phyloP scores from a whole-genome alignment of 2,888 invertebrate species.

The Piscicola geometra region DNA sequence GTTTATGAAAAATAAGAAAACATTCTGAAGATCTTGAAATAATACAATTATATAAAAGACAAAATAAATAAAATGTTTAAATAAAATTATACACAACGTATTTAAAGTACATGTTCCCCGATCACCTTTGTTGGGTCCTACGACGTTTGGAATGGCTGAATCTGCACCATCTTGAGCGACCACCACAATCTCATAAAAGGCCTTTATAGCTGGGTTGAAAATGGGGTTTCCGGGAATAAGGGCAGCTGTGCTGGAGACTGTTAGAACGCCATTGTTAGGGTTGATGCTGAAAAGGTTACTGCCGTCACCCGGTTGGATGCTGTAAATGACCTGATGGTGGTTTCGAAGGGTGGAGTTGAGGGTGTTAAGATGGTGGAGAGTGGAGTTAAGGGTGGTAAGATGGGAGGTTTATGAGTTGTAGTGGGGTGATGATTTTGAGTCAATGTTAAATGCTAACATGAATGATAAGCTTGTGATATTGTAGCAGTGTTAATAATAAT shows the following conservation, averaged over 20 bases:
- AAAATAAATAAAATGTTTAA: too few relatives aligned
- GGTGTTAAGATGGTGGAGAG: neutral
- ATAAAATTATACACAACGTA: too few relatives aligned
- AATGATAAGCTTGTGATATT: too few relatives aligned
- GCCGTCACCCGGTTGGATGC: conserved; percentile 34
- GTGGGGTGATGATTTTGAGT: neutral
- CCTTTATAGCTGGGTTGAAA: conserved; percentile 34
- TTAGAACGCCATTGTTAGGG: conserved; percentile 38
- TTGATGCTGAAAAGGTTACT: conserved; percentile 37
- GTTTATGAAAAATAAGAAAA: neutral
- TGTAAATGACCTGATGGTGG: conserved; percentile 43
- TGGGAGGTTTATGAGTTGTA: neutral
- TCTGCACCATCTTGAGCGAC: conserved; percentile 91
- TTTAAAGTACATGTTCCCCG: too few relatives aligned
- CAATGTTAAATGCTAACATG: too few relatives aligned
- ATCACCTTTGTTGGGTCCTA: conserved; percentile 38
- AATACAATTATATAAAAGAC: too few relatives aligned
- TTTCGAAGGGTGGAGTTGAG: neutral
- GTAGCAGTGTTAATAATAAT: too few relatives aligned
- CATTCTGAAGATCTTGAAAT: neutral
- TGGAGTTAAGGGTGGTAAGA: neutral
- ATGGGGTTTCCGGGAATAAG: neutral
- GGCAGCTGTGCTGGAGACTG: neutral
- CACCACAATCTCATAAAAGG: conserved; percentile 82
- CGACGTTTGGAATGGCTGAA: conserved; percentile 61